Evolutionary conservation across 2,888 invertebrate species (phyloP).

Genomic region (Phragmatobia fuliginosa): DNA sequence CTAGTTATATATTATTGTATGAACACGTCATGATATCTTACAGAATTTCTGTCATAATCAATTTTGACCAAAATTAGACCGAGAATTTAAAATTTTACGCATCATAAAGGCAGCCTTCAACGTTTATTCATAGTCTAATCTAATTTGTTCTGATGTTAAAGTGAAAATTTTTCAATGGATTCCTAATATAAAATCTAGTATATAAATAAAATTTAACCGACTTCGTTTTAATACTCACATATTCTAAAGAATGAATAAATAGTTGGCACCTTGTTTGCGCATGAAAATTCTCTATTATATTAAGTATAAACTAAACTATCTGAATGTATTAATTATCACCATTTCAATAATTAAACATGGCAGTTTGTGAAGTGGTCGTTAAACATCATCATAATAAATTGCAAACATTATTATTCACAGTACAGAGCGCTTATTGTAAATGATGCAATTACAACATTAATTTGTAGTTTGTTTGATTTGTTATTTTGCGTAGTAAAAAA

Average conservation of each 20-base stretch:
- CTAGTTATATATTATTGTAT: too few relatives aligned
- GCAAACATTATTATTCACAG: slow-evolving; percentile 41
- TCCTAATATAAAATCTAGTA: too few relatives aligned
- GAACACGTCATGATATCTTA: too few relatives aligned
- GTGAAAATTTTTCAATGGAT: too few relatives aligned
- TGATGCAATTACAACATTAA: slow-evolving; percentile 48
- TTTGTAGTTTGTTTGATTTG: slow-evolving; percentile 48
- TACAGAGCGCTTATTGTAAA: slow-evolving; percentile 39
- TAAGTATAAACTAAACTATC: neutral
- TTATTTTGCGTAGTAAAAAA: slow-evolving; percentile 44
- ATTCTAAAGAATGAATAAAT: neutral
- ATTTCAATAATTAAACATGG: slow-evolving; percentile 45
- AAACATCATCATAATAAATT: slow-evolving; percentile 47
- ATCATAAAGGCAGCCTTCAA: neutral
- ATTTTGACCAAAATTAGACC: neutral
- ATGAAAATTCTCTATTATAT: neutral
- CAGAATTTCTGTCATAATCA: neutral
- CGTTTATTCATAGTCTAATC: neutral
- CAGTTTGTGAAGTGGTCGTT: slow-evolving; percentile 41
- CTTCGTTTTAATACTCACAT: neutral
- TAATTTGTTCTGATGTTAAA: neutral
- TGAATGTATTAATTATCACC: slow-evolving; percentile 28
- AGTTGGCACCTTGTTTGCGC: neutral
- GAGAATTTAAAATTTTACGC: too few relatives aligned
- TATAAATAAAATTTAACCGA: neutral